A percentile compares a stretch with the other conserved stretches of the same genome.
Evolutionary conservation across 1,140 invertebrate species (phyloP).

Genomic region (Drosophila asahinai): DNA sequence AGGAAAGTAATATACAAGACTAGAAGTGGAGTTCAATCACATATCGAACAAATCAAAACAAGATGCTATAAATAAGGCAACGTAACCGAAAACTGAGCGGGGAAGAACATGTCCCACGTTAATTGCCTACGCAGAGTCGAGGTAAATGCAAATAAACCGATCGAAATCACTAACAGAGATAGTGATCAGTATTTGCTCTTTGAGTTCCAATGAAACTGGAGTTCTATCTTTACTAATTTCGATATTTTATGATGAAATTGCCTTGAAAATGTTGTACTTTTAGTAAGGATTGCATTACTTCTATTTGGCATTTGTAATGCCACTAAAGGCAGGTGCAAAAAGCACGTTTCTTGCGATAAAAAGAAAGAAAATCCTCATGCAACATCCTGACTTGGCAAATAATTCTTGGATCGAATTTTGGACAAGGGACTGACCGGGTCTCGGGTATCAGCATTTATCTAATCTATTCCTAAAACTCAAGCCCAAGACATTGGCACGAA

Average conservation of each 20-base stretch:
- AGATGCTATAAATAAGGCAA: constrained; percentile 23
- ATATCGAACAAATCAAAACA: constrained; percentile 9
- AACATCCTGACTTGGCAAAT: constrained; percentile 43
- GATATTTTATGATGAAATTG: background rate
- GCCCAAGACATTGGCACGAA: constrained; percentile 1
- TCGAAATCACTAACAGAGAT: constrained; percentile 16
- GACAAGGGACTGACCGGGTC: background rate
- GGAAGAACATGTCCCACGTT: constrained; percentile 20
- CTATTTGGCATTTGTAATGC: constrained; percentile 4
- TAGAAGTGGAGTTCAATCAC: constrained; percentile 18
- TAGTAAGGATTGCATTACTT: background rate
- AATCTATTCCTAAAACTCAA: constrained; percentile 15
- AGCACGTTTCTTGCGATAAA: constrained; percentile 20
- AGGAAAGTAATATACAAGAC: constrained; percentile 8
- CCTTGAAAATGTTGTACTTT: too few species aligned
- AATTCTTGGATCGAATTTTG: constrained; percentile 8
- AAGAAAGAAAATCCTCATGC: constrained; percentile 5
- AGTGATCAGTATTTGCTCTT: constrained; percentile 15
- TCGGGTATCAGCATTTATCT: constrained; percentile 33
- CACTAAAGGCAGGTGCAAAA: constrained; percentile 2
- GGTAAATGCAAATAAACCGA: constrained; percentile 18
- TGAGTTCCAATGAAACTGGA: constrained; percentile 4
- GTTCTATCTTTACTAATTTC: too few species aligned
- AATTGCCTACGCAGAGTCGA: constrained; percentile 36
- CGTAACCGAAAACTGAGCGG: constrained; percentile 18